Percentiles rank a stretch among this genome's conserved stretches.
Conservation (phyloP, 2,888 invertebrate genomes). For the Agrotis exclamationis region DNA sequence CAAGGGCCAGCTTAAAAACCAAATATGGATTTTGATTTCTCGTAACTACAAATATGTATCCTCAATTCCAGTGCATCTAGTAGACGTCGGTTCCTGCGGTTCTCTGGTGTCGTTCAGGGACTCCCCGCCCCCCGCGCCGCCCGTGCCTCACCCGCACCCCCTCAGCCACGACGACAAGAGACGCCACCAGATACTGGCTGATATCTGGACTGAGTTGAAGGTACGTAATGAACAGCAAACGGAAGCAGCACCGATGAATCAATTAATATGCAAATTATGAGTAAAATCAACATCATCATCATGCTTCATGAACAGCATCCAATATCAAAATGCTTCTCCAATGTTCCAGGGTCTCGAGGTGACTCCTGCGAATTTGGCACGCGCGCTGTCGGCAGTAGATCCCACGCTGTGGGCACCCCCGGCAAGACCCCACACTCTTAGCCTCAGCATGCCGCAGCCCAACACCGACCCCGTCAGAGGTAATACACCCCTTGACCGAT, state of each 20-base stretch:
- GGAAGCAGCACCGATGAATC: background rate
- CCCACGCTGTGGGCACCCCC: slow-evolving; percentile 93
- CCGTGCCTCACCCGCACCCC: slow-evolving; percentile 87
- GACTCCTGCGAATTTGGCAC: slow-evolving; percentile 92
- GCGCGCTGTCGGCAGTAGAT: slow-evolving; percentile 92
- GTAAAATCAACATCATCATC: no score
- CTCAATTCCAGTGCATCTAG: slow-evolving; percentile 81
- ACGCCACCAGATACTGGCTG: slow-evolving; percentile 92
- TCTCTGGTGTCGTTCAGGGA: slow-evolving; percentile 89
- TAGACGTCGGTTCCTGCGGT: slow-evolving; percentile 88
- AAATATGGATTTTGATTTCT: no score
- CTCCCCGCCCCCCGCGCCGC: slow-evolving; percentile 86
- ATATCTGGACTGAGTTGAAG: slow-evolving; percentile 93
- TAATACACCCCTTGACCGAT: slow-evolving; percentile 47
- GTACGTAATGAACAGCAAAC: slow-evolving; percentile 63
- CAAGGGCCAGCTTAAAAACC: no score
- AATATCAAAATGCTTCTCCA: background rate
- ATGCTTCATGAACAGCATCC: no score
- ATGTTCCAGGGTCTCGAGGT: slow-evolving; percentile 90
- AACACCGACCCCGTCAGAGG: slow-evolving; percentile 79
- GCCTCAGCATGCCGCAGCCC: slow-evolving; percentile 92
- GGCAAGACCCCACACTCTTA: slow-evolving; percentile 93
- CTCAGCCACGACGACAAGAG: slow-evolving; percentile 92
- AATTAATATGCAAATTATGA: no score
- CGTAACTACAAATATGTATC: background rate